Percentiles rank a stretch among this genome's conserved stretches.
Evolutionary conservation across 2,888 invertebrate genomes (phyloP).

Genomic region (Stratiomys singularior): DNA sequence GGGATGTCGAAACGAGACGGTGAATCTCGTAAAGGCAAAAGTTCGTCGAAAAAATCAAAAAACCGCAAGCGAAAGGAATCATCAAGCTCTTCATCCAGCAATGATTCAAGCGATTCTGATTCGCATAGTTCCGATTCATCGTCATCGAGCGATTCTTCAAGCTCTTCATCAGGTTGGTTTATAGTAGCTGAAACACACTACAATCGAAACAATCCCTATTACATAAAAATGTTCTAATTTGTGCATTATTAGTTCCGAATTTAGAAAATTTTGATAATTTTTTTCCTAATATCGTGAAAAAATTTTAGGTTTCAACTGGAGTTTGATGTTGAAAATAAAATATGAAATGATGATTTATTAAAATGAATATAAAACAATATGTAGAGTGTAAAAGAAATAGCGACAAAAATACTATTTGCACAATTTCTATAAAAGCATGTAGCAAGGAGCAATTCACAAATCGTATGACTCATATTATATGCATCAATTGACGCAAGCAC

Average conservation of each 20-base stretch:
- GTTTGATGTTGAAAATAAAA: constrained; percentile 51
- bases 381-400: constrained; percentile 41
- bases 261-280: not conserved
- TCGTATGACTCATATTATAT: constrained; percentile 32
- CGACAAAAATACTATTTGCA: constrained; percentile 46
- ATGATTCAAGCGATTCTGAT: constrained; percentile 69
- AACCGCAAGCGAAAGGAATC: constrained; percentile 74
- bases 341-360: constrained; percentile 40
- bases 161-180: constrained; percentile 49
- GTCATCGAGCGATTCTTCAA: constrained; percentile 65
- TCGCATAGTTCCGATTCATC: constrained; percentile 76
- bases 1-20: constrained; percentile 53
- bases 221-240: constrained; percentile 18
- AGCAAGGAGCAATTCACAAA: constrained; percentile 34
- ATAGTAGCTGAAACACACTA: constrained; percentile 22
- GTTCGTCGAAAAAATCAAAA: constrained; percentile 70
- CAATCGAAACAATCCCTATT: constrained; percentile 19
- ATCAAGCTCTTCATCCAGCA: constrained; percentile 63
- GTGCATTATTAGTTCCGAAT: not conserved
- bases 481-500: constrained; percentile 19
- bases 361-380: constrained; percentile 41
- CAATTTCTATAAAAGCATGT: constrained; percentile 44
- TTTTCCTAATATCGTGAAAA: constrained; percentile 50
- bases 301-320: constrained; percentile 52
- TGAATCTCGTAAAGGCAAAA: constrained; percentile 50